Conservation (phyloP, 2,888 invertebrate species). For the Megaustenia siamemsis region DNA sequence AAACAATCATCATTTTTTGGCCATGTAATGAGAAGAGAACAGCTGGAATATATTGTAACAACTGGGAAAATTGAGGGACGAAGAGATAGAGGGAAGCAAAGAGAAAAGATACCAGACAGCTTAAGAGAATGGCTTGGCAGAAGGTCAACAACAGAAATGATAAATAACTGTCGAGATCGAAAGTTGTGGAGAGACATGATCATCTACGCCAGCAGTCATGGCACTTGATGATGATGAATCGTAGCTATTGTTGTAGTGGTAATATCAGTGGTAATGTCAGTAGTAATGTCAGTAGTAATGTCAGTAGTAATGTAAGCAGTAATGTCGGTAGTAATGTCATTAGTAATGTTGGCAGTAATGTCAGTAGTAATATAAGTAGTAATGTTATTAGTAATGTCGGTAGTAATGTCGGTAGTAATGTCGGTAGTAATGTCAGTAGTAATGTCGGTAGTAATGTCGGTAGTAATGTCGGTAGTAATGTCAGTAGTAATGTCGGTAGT, state of each 20-base stretch:
- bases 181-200: too few relatives aligned
- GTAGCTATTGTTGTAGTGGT: not conserved
- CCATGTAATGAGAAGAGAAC: too few relatives aligned
- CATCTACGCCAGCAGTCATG: too few relatives aligned
- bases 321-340: not conserved
- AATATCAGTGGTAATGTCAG: not conserved
- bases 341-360: not conserved
- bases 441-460: slow-evolving; percentile 4
- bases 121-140: too few relatives aligned
- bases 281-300: not conserved
- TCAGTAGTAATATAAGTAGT: not conserved
- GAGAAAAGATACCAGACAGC: not conserved
- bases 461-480: slow-evolving; percentile 6
- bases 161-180: too few relatives aligned
- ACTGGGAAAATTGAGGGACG: not conserved
- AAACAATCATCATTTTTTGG: too few relatives aligned
- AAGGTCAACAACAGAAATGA: too few relatives aligned
- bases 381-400: not conserved
- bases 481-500: slow-evolving; percentile 28
- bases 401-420: slow-evolving; percentile 15
- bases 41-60: too few relatives aligned
- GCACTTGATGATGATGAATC: not conserved
- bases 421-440: slow-evolving; percentile 1
- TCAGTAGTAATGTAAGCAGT: not conserved
- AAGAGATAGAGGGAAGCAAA: not conserved